Evolutionary conservation across 2,888 invertebrate species (phyloP).

Genomic region (Aradus depressus): DNA sequence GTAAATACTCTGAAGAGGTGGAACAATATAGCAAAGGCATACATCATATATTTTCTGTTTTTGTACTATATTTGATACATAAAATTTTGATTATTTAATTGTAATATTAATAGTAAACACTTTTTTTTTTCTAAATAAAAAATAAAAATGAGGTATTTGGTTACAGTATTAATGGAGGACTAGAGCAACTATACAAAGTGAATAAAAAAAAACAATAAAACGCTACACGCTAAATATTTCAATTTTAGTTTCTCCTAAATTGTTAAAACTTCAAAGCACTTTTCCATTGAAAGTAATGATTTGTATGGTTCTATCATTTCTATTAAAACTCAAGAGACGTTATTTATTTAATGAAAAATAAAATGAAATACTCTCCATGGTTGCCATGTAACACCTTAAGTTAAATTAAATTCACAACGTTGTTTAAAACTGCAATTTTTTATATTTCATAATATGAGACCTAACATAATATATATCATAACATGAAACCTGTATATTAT

Average conservation of each 20-base stretch:
- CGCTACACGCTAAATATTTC: background rate
- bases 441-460: no score
- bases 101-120: slow-evolving; percentile 3
- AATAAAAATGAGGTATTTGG: slow-evolving; percentile 16
- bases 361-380: no score
- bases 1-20: slow-evolving; percentile 9
- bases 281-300: background rate
- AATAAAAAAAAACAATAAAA: background rate
- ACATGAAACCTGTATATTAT: no score
- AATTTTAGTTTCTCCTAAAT: background rate
- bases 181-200: slow-evolving; percentile 12
- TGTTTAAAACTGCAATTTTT: no score
- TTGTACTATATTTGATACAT: slow-evolving; percentile 19
- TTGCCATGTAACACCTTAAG: no score
- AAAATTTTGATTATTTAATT: slow-evolving; percentile 14
- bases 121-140: slow-evolving; percentile 6
- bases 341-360: no score
- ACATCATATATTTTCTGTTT: no score
- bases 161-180: slow-evolving; percentile 18
- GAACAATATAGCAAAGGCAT: slow-evolving; percentile 15
- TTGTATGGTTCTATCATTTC: no score
- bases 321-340: no score
- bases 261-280: slow-evolving; percentile 1
- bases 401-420: no score
- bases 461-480: no score